Evolutionary conservation across 2,113 vertebrate genomes (phyloP).

Genomic region (Ctenomys sociabilis): DNA sequence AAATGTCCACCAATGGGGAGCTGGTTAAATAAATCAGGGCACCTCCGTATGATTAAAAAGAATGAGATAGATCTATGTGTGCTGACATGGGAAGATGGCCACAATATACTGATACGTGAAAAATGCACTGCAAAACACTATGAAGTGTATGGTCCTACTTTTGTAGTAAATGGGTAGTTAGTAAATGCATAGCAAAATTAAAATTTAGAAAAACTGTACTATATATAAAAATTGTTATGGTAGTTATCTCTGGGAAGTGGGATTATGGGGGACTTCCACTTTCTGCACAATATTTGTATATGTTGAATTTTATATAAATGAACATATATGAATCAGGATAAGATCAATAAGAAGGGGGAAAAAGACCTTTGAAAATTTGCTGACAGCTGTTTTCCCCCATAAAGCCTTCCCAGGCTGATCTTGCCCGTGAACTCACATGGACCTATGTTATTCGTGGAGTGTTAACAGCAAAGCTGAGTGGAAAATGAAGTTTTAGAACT

Average conservation of each 20-base stretch:
- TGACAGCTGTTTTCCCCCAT: slow-evolving; percentile 78
- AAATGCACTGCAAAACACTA: slow-evolving; percentile 82
- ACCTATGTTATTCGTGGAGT: slow-evolving; percentile 82
- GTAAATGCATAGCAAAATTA: slow-evolving; percentile 82
- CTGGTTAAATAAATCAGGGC: slow-evolving; percentile 74
- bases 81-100: slow-evolving; percentile 80
- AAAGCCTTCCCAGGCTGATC: slow-evolving; percentile 81
- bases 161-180: slow-evolving; percentile 80
- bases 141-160: slow-evolving; percentile 78
- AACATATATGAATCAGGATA: slow-evolving; percentile 54
- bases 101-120: slow-evolving; percentile 73
- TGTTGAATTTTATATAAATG: slow-evolving; percentile 73
- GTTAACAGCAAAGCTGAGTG: slow-evolving; percentile 84
- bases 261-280: slow-evolving; percentile 82
- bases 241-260: slow-evolving; percentile 80
- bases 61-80: slow-evolving; percentile 76
- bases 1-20: slow-evolving; percentile 73
- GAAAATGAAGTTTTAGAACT: slow-evolving; percentile 83
- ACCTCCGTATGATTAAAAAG: slow-evolving; percentile 78
- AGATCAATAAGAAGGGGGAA: slow-evolving; percentile 61
- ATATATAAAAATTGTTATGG: slow-evolving; percentile 80
- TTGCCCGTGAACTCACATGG: slow-evolving; percentile 81
- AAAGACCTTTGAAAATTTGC: slow-evolving; percentile 73
- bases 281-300: slow-evolving; percentile 75
- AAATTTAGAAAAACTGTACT: slow-evolving; percentile 77